Evolutionary conservation across 2,797 vertebrate genomes (phyloP).

Genomic region (Cyprinella venusta): DNA sequence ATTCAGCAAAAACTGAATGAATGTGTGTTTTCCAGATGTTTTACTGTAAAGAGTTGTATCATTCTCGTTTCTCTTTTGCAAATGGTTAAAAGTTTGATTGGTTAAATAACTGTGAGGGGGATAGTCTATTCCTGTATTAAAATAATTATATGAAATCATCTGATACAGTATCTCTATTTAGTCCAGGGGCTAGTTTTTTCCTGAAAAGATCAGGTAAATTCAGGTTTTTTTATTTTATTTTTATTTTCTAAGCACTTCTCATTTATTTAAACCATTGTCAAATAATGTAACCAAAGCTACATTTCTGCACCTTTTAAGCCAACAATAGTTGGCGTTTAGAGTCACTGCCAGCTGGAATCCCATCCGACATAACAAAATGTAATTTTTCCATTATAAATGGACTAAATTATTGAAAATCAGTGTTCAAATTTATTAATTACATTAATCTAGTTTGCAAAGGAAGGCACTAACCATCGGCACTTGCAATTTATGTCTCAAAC

Average conservation of each 20-base stretch:
- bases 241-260: background rate
- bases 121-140: background rate
- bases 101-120: background rate
- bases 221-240: background rate
- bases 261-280: background rate
- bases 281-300: background rate
- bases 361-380: background rate
- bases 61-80: background rate
- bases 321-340: background rate
- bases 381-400: too few relatives aligned
- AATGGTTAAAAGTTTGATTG: background rate
- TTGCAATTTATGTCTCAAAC: background rate
- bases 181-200: background rate
- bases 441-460: too few relatives aligned
- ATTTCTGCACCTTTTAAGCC: background rate
- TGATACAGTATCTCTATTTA: background rate
- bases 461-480: too few relatives aligned
- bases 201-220: background rate
- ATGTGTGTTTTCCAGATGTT: constrained; percentile 4
- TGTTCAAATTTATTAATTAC: too few relatives aligned
- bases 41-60: background rate
- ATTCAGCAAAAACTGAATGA: background rate
- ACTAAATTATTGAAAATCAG: too few relatives aligned
- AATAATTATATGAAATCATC: constrained; percentile 2
- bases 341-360: constrained; percentile 16